phyloP scores from a whole-genome alignment of 2,888 invertebrate species.

The Polymixis flavicincta region DNA sequence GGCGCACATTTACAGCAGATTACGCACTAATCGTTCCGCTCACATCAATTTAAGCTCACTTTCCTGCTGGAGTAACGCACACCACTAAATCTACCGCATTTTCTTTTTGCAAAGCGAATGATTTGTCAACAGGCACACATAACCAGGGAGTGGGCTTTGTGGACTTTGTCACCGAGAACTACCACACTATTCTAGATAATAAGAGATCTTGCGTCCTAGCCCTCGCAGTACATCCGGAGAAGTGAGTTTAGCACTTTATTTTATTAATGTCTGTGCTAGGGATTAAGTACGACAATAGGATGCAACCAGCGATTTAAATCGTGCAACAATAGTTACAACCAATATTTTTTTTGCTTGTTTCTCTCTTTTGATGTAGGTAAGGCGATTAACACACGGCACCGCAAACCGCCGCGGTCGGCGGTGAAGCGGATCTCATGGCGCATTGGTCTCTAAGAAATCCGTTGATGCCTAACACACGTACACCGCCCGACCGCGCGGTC shows the following conservation, averaged over 20 bases:
- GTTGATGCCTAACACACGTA: too few relatives aligned
- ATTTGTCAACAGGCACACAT: conserved; percentile 76
- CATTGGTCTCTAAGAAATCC: too few relatives aligned
- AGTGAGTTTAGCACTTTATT: conserved; percentile 75
- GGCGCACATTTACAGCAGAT: too few relatives aligned
- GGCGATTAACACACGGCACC: too few relatives aligned
- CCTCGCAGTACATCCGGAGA: conserved; percentile 88
- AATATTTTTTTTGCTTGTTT: not conserved
- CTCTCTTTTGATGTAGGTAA: not conserved
- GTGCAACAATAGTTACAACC: not conserved
- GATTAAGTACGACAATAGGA: not conserved
- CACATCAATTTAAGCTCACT: too few relatives aligned
- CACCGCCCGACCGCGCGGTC: too few relatives aligned
- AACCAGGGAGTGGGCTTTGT: conserved; percentile 88
- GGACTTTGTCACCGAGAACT: conserved; percentile 87
- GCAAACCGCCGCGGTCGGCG: too few relatives aligned
- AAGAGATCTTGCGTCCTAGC: conserved; percentile 81
- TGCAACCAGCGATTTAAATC: not conserved
- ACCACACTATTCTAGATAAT: conserved; percentile 81
- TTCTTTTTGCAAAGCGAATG: not conserved
- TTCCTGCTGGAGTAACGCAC: too few relatives aligned
- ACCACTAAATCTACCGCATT: not conserved
- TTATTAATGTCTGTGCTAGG: not conserved
- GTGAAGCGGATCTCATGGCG: too few relatives aligned
- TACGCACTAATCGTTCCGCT: too few relatives aligned